phyloP scores from a whole-genome alignment of 2,113 vertebrate genomes.

The Varanus komodoensis region DNA sequence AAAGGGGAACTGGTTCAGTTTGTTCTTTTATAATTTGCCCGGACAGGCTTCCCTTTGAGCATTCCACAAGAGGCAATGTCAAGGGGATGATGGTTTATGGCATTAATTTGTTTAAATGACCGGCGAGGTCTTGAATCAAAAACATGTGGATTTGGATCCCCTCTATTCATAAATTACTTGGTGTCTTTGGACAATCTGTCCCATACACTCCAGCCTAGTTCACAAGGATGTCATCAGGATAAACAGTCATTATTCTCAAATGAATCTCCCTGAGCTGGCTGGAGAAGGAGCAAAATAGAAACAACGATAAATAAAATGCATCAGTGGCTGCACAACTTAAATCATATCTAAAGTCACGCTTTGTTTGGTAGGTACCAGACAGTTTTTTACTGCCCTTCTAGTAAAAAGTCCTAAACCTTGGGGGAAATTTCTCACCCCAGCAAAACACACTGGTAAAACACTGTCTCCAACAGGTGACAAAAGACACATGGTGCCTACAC shows the following conservation, averaged over 20 bases:
- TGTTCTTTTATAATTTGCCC: not conserved
- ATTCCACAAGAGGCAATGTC: not conserved
- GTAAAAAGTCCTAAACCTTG: not conserved
- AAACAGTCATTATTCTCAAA: not conserved
- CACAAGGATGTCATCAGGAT: not conserved
- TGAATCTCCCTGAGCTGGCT: too few species aligned
- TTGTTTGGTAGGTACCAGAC: too few species aligned
- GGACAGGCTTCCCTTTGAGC: not conserved
- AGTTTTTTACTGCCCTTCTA: not conserved
- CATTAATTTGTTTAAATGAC: not conserved
- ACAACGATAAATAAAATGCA: not conserved
- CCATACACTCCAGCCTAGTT: not conserved
- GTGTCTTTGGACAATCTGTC: not conserved
- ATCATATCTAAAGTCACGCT: not conserved
- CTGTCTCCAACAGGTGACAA: not conserved
- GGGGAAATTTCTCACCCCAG: too few species aligned
- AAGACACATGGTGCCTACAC: not conserved
- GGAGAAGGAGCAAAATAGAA: not conserved
- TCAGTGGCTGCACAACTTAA: not conserved
- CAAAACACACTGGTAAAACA: not conserved
- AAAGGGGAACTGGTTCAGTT: not conserved
- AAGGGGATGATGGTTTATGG: not conserved
- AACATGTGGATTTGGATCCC: too few species aligned
- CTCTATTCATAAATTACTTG: not conserved
- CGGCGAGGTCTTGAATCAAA: not conserved